phyloP scores from a whole-genome alignment of 1,140 invertebrate genomes.

The Bombyx mandarina region DNA sequence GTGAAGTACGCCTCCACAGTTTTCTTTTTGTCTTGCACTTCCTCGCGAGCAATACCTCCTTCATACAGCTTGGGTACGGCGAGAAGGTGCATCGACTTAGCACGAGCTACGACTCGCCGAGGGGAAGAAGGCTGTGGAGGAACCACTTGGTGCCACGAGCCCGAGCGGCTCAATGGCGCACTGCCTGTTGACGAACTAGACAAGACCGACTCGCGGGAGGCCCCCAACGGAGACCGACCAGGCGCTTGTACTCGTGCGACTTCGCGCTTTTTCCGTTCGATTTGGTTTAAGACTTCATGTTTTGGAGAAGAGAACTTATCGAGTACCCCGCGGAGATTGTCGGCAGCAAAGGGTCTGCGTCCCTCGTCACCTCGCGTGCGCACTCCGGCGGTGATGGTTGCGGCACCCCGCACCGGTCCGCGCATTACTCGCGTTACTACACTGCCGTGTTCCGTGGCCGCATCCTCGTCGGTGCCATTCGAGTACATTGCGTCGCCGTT shows the following conservation, averaged over 20 bases:
- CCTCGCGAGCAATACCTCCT: conserved; percentile 81
- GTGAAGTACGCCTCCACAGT: conserved; percentile 87
- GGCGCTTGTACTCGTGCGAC: conserved; percentile 26
- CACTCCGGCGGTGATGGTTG: conserved; percentile 67
- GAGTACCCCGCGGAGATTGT: conserved; percentile 66
- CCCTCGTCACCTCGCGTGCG: conserved; percentile 64
- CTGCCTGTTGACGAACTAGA: conserved; percentile 44
- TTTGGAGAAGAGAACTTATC: conserved; percentile 57
- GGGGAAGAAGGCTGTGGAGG: conserved; percentile 43
- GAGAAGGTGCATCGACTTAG: conserved; percentile 80
- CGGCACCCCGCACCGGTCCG: conserved; percentile 75
- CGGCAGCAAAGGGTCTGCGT: conserved; percentile 55
- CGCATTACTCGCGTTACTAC: conserved; percentile 76
- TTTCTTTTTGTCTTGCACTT: conserved; percentile 79
- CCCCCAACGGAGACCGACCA: conserved; percentile 33
- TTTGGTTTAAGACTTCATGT: conserved; percentile 39
- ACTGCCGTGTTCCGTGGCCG: conserved; percentile 70
- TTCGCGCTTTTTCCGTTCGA: conserved; percentile 44
- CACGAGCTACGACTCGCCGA: conserved; percentile 71
- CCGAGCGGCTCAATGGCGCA: conserved; percentile 78
- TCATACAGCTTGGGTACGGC: conserved; percentile 83
- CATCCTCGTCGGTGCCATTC: conserved; percentile 26
- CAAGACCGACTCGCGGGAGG: conserved; percentile 38
- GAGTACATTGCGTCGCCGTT: conserved; percentile 23
- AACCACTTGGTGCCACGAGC: conserved; percentile 82